A percentile compares a stretch with the other conserved stretches of the same genome.
Evolutionary conservation across 2,113 vertebrate genomes (phyloP).

Genomic region (Telmatochromis brichardi): DNA sequence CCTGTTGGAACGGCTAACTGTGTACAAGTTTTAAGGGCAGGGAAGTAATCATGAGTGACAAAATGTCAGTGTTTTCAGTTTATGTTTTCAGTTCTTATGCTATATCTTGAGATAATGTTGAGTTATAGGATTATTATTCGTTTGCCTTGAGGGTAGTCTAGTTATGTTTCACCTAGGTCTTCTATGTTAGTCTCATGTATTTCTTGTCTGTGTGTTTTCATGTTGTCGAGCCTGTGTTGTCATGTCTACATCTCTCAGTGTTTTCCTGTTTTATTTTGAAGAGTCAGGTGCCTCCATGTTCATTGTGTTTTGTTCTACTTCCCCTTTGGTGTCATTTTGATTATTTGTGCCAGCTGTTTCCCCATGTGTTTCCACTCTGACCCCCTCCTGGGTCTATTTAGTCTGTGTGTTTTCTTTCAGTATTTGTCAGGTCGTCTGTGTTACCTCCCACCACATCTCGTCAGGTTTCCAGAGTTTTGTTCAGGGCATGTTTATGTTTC

Average conservation of each 20-base stretch:
- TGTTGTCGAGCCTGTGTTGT: background rate
- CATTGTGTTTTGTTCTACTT: background rate
- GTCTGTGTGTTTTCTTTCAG: background rate
- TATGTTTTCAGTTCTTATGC: background rate
- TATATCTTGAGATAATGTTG: background rate
- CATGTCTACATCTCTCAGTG: background rate
- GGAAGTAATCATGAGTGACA: background rate
- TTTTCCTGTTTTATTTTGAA: background rate
- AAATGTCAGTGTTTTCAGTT: background rate
- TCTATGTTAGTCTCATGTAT: background rate
- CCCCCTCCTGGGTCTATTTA: background rate
- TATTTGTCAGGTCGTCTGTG: background rate
- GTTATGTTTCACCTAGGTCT: background rate
- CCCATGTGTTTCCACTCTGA: background rate
- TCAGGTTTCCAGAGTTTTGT: background rate
- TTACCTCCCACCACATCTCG: background rate
- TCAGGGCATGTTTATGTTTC: background rate
- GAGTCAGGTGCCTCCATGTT: background rate
- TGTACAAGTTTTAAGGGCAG: background rate
- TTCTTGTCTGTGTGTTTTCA: background rate
- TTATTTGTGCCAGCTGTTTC: background rate
- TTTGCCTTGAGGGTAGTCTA: background rate
- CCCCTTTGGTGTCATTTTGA: background rate
- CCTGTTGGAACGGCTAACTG: fast-evolving
- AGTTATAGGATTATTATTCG: background rate